Conservation (phyloP, 2,888 invertebrate genomes). For the Philaethria dido region DNA sequence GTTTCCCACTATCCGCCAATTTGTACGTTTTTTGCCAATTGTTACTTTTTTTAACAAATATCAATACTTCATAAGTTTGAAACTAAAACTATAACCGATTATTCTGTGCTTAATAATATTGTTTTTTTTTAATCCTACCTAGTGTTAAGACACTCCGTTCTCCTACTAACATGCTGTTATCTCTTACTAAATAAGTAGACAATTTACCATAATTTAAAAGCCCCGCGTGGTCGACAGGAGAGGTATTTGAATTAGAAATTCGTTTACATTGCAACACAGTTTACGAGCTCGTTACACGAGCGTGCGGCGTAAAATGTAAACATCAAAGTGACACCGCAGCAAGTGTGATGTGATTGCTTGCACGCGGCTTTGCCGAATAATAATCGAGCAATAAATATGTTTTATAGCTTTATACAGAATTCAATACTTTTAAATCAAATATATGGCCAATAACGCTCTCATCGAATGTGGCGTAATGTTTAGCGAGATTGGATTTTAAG, state of each 20-base stretch:
- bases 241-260: conserved; percentile 20
- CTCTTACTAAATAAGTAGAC: background rate
- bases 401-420: conserved; percentile 25
- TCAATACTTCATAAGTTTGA: no score
- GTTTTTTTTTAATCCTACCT: no score
- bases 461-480: background rate
- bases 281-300: conserved; percentile 26
- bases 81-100: no score
- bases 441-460: conserved; percentile 3
- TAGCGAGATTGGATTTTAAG: background rate
- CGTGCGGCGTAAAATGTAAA: conserved; percentile 30
- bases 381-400: conserved; percentile 31
- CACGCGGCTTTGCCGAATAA: conserved; percentile 29
- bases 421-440: conserved; percentile 22
- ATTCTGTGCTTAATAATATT: no score
- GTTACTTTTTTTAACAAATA: background rate
- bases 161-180: background rate
- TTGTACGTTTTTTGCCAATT: background rate
- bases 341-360: conserved; percentile 22
- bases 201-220: background rate
- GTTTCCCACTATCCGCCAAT: no score
- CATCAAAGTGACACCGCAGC: conserved; percentile 25
- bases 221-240: conserved; percentile 1
- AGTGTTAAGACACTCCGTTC: no score
- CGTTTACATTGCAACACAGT: conserved; percentile 31